Evolutionary conservation across 2,113 vertebrate genomes (phyloP).

Genomic region (Tyrannus savana): DNA sequence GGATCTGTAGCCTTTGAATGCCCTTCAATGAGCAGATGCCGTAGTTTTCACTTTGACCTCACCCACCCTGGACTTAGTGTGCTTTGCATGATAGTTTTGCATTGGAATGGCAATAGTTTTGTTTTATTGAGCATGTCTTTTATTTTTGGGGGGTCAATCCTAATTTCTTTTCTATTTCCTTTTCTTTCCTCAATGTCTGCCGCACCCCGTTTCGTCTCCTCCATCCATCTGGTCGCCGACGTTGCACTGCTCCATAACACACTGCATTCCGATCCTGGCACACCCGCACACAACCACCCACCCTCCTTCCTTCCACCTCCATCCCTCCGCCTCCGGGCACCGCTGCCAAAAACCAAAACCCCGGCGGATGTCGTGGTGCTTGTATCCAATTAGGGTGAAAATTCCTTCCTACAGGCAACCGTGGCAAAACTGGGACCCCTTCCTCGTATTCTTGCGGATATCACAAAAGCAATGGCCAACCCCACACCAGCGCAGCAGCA

Average conservation of each 20-base stretch:
- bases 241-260: constrained; percentile 86
- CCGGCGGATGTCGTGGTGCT: constrained; percentile 78
- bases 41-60: constrained; percentile 35
- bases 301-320: constrained; percentile 77
- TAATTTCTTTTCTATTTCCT: constrained; percentile 89
- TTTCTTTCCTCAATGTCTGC: constrained; percentile 80
- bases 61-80: constrained; percentile 54
- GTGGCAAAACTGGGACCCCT: constrained; percentile 94
- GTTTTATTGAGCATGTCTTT: constrained; percentile 86
- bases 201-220: constrained; percentile 78
- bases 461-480: constrained; percentile 85
- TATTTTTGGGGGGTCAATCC: constrained; percentile 80
- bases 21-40: constrained; percentile 58
- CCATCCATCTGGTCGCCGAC: constrained; percentile 84
- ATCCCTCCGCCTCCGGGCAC: constrained; percentile 77
- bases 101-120: constrained; percentile 82
- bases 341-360: constrained; percentile 45
- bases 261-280: constrained; percentile 85
- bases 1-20: constrained; percentile 53
- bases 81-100: constrained; percentile 84
- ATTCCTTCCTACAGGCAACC: constrained; percentile 99
- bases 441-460: constrained; percentile 92
- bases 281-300: constrained; percentile 77
- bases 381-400: constrained; percentile 94
- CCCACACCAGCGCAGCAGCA: constrained; percentile 88